Percentiles rank a stretch among this genome's conserved stretches.
Evolutionary conservation across 2,888 invertebrate genomes (phyloP).

Genomic region (Hirtodrosophila cameraria): DNA sequence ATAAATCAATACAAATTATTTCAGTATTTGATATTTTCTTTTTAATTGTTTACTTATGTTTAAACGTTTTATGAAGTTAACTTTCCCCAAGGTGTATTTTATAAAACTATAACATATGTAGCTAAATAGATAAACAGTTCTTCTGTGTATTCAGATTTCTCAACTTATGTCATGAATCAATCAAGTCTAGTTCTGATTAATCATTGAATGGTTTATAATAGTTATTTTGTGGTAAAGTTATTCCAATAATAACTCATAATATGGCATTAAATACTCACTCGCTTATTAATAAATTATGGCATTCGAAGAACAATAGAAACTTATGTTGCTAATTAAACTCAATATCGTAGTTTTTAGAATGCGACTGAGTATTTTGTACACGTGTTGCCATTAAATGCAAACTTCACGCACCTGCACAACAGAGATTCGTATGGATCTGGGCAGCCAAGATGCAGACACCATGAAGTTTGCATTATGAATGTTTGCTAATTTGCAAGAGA

Average conservation of each 20-base stretch:
- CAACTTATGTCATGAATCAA: too few species aligned
- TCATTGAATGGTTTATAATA: background rate
- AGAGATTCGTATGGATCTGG: conserved; percentile 7
- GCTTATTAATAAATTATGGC: conserved; percentile 3
- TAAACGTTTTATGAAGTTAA: too few species aligned
- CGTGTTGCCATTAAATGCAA: conserved; percentile 21
- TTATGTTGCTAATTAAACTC: conserved; percentile 1
- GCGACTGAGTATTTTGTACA: too few species aligned
- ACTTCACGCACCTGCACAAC: conserved; percentile 32
- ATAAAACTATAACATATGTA: too few species aligned
- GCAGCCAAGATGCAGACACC: conserved; percentile 18
- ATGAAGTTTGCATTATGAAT: conserved; percentile 37
- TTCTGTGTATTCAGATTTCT: too few species aligned
- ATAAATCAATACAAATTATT: background rate
- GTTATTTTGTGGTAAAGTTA: conserved; percentile 27
- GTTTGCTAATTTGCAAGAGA: background rate
- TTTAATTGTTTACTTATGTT: too few species aligned
- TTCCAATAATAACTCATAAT: conserved; percentile 19
- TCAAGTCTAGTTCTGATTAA: too few species aligned
- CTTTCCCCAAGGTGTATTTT: too few species aligned
- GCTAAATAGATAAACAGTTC: too few species aligned
- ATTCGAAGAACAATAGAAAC: conserved; percentile 1
- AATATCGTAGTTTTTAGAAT: background rate
- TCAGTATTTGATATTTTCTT: too few species aligned
- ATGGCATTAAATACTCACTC: conserved; percentile 1